Conservation (phyloP, 2,888 invertebrate genomes). For the Eubasilissa splendida region DNA sequence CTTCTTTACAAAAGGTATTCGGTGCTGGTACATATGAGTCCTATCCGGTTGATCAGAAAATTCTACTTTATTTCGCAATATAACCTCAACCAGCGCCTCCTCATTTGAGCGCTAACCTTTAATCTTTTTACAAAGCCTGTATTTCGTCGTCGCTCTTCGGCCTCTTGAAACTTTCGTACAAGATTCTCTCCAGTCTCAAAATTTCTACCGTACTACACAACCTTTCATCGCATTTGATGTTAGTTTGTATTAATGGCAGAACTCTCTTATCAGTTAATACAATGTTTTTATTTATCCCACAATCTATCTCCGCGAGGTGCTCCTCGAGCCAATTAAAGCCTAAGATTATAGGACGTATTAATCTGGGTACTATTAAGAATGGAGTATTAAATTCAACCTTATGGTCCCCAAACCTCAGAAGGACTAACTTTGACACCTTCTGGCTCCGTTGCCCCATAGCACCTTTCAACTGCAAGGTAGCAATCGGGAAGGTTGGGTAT, state of each 20-base stretch:
- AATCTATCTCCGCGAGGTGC: background rate
- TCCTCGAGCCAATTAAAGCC: conserved; percentile 15
- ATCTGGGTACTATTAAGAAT: too few species aligned
- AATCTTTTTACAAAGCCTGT: background rate
- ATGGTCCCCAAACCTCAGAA: too few species aligned
- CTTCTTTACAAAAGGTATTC: conserved; percentile 9
- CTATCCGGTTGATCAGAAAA: conserved; percentile 8
- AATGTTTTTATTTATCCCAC: background rate
- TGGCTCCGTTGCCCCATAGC: too few species aligned
- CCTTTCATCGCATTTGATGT: background rate
- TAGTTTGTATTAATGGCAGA: background rate
- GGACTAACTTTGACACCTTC: too few species aligned
- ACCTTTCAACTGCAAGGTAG: background rate
- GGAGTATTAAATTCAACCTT: too few species aligned
- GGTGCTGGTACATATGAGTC: background rate
- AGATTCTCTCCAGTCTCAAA: background rate
- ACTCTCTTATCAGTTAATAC: background rate
- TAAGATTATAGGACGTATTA: background rate
- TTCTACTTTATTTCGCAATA: background rate
- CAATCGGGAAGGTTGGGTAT: background rate
- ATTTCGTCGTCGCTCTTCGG: background rate
- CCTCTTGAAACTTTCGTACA: background rate
- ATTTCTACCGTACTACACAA: background rate
- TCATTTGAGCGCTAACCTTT: too few species aligned
- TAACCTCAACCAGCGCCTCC: background rate